Evolutionary conservation across 2,797 vertebrate genomes (phyloP), one percentile per base, ranked within the genome.

Genomic region (Heterohyrax brucei): DNA sequence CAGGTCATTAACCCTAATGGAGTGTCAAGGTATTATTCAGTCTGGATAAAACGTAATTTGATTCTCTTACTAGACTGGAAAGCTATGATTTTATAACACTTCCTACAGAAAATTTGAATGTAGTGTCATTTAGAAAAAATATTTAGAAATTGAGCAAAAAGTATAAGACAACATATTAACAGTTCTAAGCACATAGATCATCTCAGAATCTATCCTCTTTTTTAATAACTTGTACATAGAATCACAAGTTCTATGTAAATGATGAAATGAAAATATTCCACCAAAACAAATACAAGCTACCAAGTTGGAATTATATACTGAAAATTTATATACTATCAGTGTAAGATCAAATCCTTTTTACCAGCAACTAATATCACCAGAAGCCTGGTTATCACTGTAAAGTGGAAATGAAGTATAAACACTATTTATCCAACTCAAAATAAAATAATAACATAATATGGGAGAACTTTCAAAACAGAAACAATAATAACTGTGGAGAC

Each of bases 361-460:
- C 24, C 95, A 93, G 92, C 95, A 98, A 97, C 97, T 97, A 97
- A 97, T 97, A 82, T 86, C 95, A 97, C 70, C 62, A 96, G 72
- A 13, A 62, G 72, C 87, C 1, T 24, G 53, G 72, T 95, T 94
- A 97, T 10, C 88, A 87, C 97, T 95, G 97, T 97, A 97, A 97
- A 97, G 93, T 97, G 87, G 94, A 98, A 97, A 97, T 94, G 79
- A 79, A 97, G 80, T 89, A 68, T 90, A 98, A 98, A 98, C 95
- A 97, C 94, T 97, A 97, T 95, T 98, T 97, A 87, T 94, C 62
- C 96, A 98, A 98, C 96, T 98, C 96, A 98, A 96, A 80, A 95
- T 91, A 73, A 44, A 95, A 98, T 97, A 98, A 98, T 98, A 95
- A 98, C 94, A 95, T 97, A 97, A 97, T 39, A 44, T 1, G 33